A percentile compares a stretch with the other conserved stretches of the same genome.
These are phyloP conservation scores for Idaea straminata DNA, from an alignment of 2,888 invertebrate species.

Conservation along the genomic window DNA sequence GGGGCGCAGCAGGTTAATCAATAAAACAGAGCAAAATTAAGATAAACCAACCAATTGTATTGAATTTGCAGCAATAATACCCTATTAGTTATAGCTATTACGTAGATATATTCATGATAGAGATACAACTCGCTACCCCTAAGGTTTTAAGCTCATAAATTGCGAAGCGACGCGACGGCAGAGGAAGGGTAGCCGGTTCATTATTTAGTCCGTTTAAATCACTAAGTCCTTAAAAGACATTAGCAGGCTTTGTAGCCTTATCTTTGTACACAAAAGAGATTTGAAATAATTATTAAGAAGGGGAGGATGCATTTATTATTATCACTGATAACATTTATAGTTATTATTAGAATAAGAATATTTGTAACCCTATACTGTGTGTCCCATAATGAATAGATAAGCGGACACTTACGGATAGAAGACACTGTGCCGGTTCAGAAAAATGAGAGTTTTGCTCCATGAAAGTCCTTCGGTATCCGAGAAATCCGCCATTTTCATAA, in stretches of 20 bases:
- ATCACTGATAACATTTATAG: neutral
- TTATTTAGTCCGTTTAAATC: slow-evolving; percentile 81
- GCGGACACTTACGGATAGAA: no score
- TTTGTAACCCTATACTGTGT: neutral
- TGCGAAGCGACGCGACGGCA: slow-evolving; percentile 49
- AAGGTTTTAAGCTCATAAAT: slow-evolving; percentile 65
- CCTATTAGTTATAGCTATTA: neutral
- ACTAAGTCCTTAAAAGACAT: slow-evolving; percentile 80
- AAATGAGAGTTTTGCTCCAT: no score
- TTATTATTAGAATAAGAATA: neutral
- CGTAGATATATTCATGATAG: neutral
- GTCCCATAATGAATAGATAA: no score
- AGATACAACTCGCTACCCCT: slow-evolving; percentile 29
- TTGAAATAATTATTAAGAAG: slow-evolving; percentile 46
- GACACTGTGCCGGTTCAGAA: no score
- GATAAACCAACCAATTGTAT: neutral
- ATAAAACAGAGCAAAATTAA: no score
- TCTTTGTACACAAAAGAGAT: slow-evolving; percentile 77
- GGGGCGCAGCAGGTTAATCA: no score
- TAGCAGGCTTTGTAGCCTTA: slow-evolving; percentile 77
- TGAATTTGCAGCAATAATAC: neutral
- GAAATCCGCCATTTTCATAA: no score
- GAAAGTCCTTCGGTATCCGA: no score
- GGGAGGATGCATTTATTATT: slow-evolving; percentile 58
- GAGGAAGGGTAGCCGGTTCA: slow-evolving; percentile 73